Conservation (phyloP, 2,888 invertebrate species). For the Rhyacophila evoluta region DNA sequence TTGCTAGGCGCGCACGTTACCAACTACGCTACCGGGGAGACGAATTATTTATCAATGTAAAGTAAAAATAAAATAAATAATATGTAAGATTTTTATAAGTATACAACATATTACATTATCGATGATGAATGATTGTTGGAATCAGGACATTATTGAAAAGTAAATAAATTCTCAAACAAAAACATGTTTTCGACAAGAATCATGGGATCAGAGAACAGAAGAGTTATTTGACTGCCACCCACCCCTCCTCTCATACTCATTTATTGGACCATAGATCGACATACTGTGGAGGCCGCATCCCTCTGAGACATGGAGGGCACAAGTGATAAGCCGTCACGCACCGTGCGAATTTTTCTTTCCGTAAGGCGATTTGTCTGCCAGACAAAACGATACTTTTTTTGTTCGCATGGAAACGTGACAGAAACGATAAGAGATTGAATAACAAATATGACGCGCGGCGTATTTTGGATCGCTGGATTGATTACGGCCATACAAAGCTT, state of each 20-base stretch:
- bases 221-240: too few species aligned
- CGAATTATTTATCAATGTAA: too few species aligned
- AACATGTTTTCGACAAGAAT: slow-evolving; percentile 13
- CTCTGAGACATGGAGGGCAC: neutral
- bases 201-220: slow-evolving; percentile 6
- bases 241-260: neutral
- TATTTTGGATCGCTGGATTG: slow-evolving; percentile 22
- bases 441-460: slow-evolving; percentile 50
- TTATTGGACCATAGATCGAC: slow-evolving; percentile 3
- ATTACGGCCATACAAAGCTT: too few species aligned
- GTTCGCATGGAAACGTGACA: slow-evolving; percentile 40
- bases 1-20: too few species aligned
- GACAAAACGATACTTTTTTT: slow-evolving; percentile 54
- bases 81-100: too few species aligned
- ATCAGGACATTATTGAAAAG: neutral
- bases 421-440: slow-evolving; percentile 53
- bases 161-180: neutral
- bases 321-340: slow-evolving; percentile 55
- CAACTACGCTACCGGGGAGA: too few species aligned
- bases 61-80: too few species aligned
- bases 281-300: neutral
- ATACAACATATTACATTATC: too few species aligned
- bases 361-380: slow-evolving; percentile 55
- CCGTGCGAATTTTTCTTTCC: slow-evolving; percentile 55
- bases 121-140: too few species aligned